phyloP scores from a whole-genome alignment of 2,888 invertebrate genomes.

The Acanthosepion pharaonis region DNA sequence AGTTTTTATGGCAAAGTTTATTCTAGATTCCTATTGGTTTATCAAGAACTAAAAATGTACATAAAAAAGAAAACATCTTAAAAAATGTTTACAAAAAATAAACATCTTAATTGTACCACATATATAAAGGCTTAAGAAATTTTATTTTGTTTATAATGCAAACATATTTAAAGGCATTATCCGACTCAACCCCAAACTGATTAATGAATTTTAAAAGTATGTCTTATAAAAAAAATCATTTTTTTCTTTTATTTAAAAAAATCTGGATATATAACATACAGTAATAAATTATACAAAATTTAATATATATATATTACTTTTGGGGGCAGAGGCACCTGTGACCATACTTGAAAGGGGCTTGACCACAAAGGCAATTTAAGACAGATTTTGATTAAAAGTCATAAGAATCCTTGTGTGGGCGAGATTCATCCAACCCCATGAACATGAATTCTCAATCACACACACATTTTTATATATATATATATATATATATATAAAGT shows the following conservation, averaged over 20 bases:
- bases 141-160: neutral
- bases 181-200: neutral
- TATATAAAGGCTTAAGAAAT: neutral
- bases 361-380: neutral
- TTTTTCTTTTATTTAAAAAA: too few relatives aligned
- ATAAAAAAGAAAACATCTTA: too few relatives aligned
- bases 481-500: too few relatives aligned
- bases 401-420: too few relatives aligned
- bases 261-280: too few relatives aligned
- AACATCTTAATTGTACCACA: neutral
- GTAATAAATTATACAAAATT: too few relatives aligned
- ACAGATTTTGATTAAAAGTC: neutral
- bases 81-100: neutral
- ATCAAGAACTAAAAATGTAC: neutral
- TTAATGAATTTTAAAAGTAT: too few relatives aligned
- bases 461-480: neutral
- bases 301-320: too few relatives aligned
- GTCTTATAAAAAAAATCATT: too few relatives aligned
- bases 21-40: neutral
- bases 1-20: neutral
- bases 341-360: neutral
- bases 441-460: neutral
- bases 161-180: neutral
- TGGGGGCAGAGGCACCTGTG: too few relatives aligned
- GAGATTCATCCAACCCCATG: neutral